Percentiles rank a stretch among this genome's conserved stretches.
phyloP scores from a whole-genome alignment of 2,113 vertebrate genomes.

The Tragulus kanchil region DNA sequence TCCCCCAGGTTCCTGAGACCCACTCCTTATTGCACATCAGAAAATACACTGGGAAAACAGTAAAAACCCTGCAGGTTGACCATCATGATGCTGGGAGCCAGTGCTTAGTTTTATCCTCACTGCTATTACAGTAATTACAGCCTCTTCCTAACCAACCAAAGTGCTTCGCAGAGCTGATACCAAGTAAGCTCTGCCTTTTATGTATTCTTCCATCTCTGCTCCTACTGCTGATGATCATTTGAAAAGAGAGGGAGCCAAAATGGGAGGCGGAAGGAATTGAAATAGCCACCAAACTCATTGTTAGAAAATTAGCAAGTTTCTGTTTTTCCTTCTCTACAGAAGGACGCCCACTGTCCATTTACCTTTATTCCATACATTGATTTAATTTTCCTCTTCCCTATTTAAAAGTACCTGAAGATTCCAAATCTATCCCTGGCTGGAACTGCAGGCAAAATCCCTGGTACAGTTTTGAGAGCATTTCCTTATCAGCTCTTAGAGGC shows the following conservation, averaged over 20 bases:
- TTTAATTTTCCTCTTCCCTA: background rate
- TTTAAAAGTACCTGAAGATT: background rate
- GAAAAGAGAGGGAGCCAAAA: background rate
- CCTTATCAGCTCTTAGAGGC: background rate
- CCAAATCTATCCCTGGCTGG: background rate
- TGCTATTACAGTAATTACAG: background rate
- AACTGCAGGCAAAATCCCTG: background rate
- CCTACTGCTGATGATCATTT: background rate
- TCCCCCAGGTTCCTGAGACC: background rate
- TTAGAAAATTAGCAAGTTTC: background rate
- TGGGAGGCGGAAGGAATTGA: background rate
- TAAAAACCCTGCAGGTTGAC: rapidly evolving
- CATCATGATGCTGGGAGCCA: background rate
- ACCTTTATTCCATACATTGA: background rate
- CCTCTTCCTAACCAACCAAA: background rate
- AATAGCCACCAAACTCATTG: background rate
- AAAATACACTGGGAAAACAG: background rate
- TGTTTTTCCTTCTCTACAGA: background rate
- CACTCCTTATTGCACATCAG: background rate
- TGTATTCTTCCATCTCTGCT: background rate
- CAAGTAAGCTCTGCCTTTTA: background rate
- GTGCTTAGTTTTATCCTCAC: background rate
- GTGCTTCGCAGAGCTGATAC: background rate
- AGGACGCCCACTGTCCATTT: background rate
- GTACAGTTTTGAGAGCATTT: background rate